Evolutionary conservation across 2,113 vertebrate species (phyloP), one percentile per base, ranked within the genome.

Genomic region (Dipodomys ordii): DNA sequence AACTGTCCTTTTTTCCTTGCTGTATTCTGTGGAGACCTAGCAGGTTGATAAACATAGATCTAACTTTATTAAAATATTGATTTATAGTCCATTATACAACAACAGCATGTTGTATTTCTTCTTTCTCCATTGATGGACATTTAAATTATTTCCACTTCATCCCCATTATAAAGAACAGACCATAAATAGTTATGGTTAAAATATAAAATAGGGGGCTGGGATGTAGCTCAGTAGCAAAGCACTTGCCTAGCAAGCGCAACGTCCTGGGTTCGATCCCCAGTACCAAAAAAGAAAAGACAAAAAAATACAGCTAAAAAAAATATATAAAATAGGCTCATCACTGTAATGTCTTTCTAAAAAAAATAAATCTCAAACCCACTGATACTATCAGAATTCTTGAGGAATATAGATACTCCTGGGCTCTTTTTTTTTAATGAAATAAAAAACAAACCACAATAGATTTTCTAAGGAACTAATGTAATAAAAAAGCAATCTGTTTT

Each of bases 401-500:
- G 7, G 16, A 57, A 90, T 22, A 0, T 30, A 92, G 27, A 27
- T 87, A 81, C 74, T 88, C 71, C 7, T 91, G 90, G 95, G 83
- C 87, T 92, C 19, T 95, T 90, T 11, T 95, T 39, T 13, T 81
- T 90, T 96, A 96, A 96, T 91, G 94, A 92, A 98, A 83, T 80
- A 79, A 12, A 90, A 92, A 93, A 91, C 96, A 90, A 92, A 93
- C 90, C 96, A 92, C 94, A 2, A 23, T 57, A 94, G 92, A 81
- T 76, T 57, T 93, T 96, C 96, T 72, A 84, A 85, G 93, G 92
- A 83, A 64, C 16, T 39, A 53, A 30, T 74, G 88, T 93, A 97
- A 97, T 95, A 64, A 64, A 88, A 96, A 96, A 92, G 89, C 25
- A 80, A 27, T 88, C 71, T 86, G 67, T 80, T 92, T 90, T 83